Percentiles rank a stretch among this genome's conserved stretches.
phyloP scores from a whole-genome alignment of 2,888 invertebrate genomes.

The Drosophila neotestacea region DNA sequence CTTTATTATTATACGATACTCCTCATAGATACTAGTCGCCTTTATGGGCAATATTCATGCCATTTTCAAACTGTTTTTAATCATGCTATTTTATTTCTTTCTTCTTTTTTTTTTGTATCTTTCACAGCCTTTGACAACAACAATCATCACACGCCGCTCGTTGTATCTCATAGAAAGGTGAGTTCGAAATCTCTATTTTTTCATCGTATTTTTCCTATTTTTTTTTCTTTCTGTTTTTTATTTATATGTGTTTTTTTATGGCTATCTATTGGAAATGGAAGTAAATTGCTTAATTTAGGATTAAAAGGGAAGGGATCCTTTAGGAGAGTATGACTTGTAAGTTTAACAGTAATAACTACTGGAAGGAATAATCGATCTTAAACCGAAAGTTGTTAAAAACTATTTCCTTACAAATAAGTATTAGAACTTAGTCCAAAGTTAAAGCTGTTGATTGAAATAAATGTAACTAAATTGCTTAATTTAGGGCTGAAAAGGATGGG shows the following conservation, averaged over 20 bases:
- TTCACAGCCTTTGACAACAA: constrained; percentile 72
- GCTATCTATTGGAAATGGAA: not conserved
- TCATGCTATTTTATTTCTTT: constrained; percentile 22
- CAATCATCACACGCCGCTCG: constrained; percentile 66
- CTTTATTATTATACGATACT: constrained; percentile 14
- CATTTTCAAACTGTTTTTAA: constrained; percentile 18
- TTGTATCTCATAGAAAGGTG: constrained; percentile 73
- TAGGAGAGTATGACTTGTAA: no score
- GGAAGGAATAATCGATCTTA: no score
- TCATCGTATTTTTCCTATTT: not conserved
- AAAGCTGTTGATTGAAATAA: no score
- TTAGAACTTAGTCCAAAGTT: no score
- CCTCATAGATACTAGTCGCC: not conserved
- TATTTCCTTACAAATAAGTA: no score
- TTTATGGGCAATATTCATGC: not conserved
- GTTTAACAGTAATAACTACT: no score
- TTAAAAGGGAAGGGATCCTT: no score
- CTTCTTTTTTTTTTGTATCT: constrained; percentile 21
- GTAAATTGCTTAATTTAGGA: no score
- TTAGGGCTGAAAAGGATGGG: no score
- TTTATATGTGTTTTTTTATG: constrained; percentile 35
- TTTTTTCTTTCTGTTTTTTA: constrained; percentile 12
- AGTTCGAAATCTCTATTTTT: constrained; percentile 43
- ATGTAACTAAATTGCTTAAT: no score
- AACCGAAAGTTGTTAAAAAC: no score